Conservation (phyloP, 2,888 invertebrate species). For the Patella ulyssiponensis region DNA sequence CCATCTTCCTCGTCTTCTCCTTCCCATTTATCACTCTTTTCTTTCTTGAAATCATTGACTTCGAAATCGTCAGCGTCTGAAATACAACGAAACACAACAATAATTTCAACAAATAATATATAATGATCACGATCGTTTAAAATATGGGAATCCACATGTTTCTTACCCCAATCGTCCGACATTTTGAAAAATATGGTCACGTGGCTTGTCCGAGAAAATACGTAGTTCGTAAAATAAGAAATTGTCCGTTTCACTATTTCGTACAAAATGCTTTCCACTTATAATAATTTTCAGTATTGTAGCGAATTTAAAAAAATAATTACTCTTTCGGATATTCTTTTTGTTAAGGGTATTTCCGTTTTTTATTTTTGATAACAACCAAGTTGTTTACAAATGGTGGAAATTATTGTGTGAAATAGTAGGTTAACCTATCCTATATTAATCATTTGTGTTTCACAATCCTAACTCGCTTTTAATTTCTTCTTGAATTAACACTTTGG, state of each 20-base stretch:
- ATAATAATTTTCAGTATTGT: not conserved
- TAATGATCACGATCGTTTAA: not conserved
- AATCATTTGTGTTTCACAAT: too few species aligned
- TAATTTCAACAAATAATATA: not conserved
- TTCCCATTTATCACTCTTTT: conserved; percentile 67
- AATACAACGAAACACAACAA: conserved; percentile 28
- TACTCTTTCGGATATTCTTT: too few species aligned
- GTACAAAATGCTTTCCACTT: not conserved
- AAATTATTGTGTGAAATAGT: not conserved
- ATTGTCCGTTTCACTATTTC: not conserved
- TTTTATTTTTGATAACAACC: too few species aligned
- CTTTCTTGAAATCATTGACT: conserved; percentile 44
- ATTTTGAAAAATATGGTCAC: conserved; percentile 30
- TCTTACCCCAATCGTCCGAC: conserved; percentile 46
- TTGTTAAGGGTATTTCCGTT: too few species aligned
- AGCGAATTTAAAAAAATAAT: not conserved
- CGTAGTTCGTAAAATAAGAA: too few species aligned
- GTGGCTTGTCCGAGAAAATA: not conserved
- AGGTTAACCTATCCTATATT: too few species aligned
- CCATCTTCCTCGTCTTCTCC: conserved; percentile 72
- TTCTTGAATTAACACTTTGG: too few species aligned
- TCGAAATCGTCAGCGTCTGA: conserved; percentile 70
- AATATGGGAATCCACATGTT: conserved; percentile 38
- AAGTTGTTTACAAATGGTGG: conserved; percentile 43
- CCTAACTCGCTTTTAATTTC: too few species aligned